phyloP scores from a whole-genome alignment of 2,888 invertebrate genomes.

The Halictus ligatus region DNA sequence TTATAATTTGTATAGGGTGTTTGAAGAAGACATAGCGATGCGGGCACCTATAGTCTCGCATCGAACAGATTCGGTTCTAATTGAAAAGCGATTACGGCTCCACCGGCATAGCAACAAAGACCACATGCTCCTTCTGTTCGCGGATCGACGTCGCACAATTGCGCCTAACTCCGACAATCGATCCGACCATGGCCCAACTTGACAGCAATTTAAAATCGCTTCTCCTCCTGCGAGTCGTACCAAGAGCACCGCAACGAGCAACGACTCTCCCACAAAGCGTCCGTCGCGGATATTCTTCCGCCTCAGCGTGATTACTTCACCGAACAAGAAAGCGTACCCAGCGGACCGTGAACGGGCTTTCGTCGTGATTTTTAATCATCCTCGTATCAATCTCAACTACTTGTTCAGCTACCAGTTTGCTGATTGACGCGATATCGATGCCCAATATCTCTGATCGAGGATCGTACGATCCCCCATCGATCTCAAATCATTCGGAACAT shows the following conservation, averaged over 20 bases:
- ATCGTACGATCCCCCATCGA: not conserved
- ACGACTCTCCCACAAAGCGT: conserved; percentile 44
- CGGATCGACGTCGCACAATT: conserved; percentile 69
- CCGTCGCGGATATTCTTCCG: conserved; percentile 39
- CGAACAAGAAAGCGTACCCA: not conserved
- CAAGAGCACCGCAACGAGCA: conserved; percentile 46
- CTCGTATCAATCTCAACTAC: not conserved
- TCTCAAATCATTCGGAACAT: not conserved
- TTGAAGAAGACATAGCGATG: not conserved
- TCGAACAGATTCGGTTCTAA: conserved; percentile 16
- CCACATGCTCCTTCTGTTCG: conserved; percentile 44
- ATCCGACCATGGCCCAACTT: conserved; percentile 83
- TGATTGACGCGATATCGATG: not conserved
- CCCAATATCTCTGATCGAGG: not conserved
- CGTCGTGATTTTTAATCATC: conserved; percentile 4
- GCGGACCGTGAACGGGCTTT: conserved; percentile 6
- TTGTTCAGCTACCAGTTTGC: not conserved
- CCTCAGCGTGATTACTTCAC: conserved; percentile 5
- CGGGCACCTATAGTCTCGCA: not conserved
- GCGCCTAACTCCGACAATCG: conserved; percentile 80
- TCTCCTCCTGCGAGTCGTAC: conserved; percentile 54
- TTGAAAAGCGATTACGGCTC: conserved; percentile 44
- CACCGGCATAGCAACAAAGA: conserved; percentile 37
- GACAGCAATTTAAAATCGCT: conserved; percentile 82
- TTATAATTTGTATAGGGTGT: not conserved